Conservation (phyloP, 2,888 invertebrate species). For the Nezara viridula region DNA sequence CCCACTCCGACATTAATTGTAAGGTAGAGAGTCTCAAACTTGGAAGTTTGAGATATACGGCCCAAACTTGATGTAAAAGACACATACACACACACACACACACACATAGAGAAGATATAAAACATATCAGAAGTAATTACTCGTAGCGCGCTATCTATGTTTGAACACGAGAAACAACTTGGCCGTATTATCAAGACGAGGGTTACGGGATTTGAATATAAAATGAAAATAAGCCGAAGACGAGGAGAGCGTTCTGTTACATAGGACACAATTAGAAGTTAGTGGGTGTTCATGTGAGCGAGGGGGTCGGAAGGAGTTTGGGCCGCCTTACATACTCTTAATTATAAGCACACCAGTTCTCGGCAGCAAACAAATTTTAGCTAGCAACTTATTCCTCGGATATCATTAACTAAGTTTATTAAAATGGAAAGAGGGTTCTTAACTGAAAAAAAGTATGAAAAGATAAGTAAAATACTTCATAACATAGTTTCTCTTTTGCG, state of each 20-base stretch:
- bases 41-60: neutral
- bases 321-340: neutral
- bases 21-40: neutral
- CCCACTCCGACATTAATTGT: neutral
- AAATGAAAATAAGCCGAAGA: conserved; percentile 3
- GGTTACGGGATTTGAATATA: conserved; percentile 25
- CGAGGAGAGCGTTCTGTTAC: neutral
- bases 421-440: neutral
- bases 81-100: neutral
- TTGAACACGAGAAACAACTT: conserved; percentile 30
- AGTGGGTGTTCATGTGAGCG: neutral
- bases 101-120: neutral
- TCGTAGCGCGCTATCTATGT: neutral
- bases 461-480: neutral
- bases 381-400: neutral
- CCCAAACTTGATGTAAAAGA: neutral
- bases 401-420: neutral
- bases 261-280: conserved; percentile 43
- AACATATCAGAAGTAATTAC: conserved; percentile 21
- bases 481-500: too few species aligned
- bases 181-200: neutral
- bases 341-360: neutral
- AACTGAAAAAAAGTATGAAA: neutral
- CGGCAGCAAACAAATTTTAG: neutral
- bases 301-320: neutral